Evolutionary conservation across 2,113 vertebrate genomes (phyloP), one percentile per base, ranked within the genome.

Genomic region (Ptilonorhynchus violaceus): DNA sequence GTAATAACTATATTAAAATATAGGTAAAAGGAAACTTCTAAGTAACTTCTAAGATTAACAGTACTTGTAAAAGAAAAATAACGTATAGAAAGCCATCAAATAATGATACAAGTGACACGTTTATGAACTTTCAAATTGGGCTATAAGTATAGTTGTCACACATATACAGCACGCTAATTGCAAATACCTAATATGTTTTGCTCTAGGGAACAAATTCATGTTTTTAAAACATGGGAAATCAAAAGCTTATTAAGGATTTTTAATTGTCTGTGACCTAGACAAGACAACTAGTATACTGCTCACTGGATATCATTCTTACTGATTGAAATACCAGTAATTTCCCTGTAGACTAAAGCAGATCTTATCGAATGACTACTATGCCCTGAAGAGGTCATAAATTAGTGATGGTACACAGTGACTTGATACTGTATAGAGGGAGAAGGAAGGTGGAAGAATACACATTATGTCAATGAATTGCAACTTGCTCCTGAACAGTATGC

Each of bases 341-440:
- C 94, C 94, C 81, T 69, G 41, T 6, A 69, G 92, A 88, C 70
- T 46, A 85, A 94, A 80, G 58, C 49, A 89, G 81, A 89, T 76
- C 67, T 92, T 92, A 93, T 85, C 96, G 88, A 92, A 76, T 82
- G 23, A 90, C 81, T 42, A 62, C 25, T n/a, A 24, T 76, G 88
- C 85, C 62, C 85, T 53, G 42, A 95, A 91, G 93, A 92, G 44
- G 78, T 37, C 77, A 95, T 96, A 90, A 94, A 97, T 96, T 89
- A 69, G 62, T 96, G 79, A 94, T 15, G 28, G 39, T 44, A 67
- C 35, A 35, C 46, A 86, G 59, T 49, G 64, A 95, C 81, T 83
- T 69, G 75, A 96, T 72, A 75, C 55, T n/a, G 33, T 13, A 62
- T 17, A 17, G 18, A 17, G 23, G 12, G 60, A 41, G 33, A 35